Evolutionary conservation across 2,797 vertebrate species (phyloP), one percentile per base, ranked within the genome.

Genomic region (Enteromius afrohamiltoni): DNA sequence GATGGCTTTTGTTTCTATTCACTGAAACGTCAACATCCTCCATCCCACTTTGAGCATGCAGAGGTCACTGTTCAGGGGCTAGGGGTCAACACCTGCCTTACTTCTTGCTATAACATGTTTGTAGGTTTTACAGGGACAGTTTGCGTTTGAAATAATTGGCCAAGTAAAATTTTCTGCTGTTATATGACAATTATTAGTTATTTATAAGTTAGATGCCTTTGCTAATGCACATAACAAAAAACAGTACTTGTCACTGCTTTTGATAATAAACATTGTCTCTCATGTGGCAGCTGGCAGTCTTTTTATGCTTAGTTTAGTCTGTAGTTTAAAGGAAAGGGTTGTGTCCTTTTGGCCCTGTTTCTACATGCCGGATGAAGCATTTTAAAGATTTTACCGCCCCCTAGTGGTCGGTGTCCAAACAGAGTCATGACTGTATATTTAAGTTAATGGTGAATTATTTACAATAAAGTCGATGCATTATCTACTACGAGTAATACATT

Each of bases 11-110:
- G 73, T 86, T 84, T 86, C 70, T 85, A 49, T 69, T 29, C 62
- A 78, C 40, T 84, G 45, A 80, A 75, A 42, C 5, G 34, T 83
- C 80, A 58, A 69, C n/a, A 70, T 82, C 67, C 45, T 80, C 79
- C 79, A 3, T 16, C 19, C n/a, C 49, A 26, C 31, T 82, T 40
- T 26, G 64, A 8, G 87, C 85, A 64, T 47, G 16, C 29, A 75
- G 67, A 75, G 85, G 88, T 90, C 86, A 87, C 65, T 53, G 82
- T 80, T 88, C 58, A 88, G n/a, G 65, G 85, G 79, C 91, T 82
- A 89, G 68, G 88, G 90, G 88, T 92, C 91, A 92, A 71, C 91
- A 93, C 91, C 92, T 91, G 88, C 87, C 85, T 88, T 68, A 76
- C 70, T 79, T 87, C 87, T 65, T 85, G 60, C 53, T 88, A 86